Evolutionary conservation across 2,797 vertebrate species (phyloP).

Genomic region (Parauchenoglanis ngamensis): DNA sequence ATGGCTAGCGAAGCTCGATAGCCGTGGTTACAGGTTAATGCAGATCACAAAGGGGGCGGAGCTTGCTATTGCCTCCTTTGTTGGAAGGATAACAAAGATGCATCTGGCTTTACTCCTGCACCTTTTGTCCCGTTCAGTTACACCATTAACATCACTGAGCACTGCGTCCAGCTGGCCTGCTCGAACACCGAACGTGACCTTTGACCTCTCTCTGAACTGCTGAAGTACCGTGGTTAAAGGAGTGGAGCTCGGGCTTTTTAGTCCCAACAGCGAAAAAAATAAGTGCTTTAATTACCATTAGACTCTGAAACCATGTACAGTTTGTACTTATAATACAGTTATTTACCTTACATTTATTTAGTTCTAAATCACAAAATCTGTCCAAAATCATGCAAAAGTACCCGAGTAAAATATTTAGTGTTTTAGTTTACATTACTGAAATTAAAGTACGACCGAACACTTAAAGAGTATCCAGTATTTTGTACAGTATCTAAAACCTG

Average conservation of each 20-base stretch:
- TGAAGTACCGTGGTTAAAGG: neutral
- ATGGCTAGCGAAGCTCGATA: constrained; percentile 17
- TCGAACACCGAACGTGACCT: constrained; percentile 69
- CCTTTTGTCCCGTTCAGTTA: constrained; percentile 73
- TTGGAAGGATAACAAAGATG: constrained; percentile 54
- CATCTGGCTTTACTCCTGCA: constrained; percentile 56
- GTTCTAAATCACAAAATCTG: neutral
- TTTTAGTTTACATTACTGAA: neutral
- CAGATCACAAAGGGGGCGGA: constrained; percentile 56
- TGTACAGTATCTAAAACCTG: neutral
- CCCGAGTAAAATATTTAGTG: neutral
- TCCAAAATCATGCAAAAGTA: neutral
- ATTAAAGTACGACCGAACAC: neutral
- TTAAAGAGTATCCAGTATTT: neutral
- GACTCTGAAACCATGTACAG: neutral
- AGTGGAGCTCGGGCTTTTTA: neutral
- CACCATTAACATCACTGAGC: constrained; percentile 78
- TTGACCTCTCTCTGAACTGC: constrained; percentile 74
- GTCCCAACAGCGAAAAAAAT: neutral
- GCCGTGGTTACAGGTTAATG: constrained; percentile 43
- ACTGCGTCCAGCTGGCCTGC: constrained; percentile 68
- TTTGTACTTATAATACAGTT: neutral
- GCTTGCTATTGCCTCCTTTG: constrained; percentile 57
- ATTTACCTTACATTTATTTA: neutral
- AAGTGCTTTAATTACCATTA: neutral